A percentile compares a stretch with the other conserved stretches of the same genome.
These are phyloP conservation scores for Nannospalax galili DNA, from an alignment of 2,113 vertebrate genomes.

Conservation along the genomic window DNA sequence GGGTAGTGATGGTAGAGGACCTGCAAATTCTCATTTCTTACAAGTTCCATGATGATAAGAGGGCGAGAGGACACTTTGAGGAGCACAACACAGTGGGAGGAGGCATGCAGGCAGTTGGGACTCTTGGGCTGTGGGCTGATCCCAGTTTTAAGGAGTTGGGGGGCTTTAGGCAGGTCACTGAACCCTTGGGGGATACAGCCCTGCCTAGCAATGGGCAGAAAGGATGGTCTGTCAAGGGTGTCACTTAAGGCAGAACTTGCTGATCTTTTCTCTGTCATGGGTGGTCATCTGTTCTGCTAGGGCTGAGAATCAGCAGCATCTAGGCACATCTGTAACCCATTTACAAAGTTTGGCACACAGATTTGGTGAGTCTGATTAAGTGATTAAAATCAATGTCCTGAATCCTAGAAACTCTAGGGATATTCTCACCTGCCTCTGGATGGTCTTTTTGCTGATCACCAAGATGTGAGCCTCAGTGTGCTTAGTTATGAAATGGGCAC, in stretches of 20 bases:
- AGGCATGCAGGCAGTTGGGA: background rate
- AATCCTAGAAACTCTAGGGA: background rate
- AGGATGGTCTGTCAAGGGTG: background rate
- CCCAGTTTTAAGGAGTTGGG: background rate
- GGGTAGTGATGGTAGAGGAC: background rate
- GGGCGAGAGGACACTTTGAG: background rate
- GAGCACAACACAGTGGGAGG: background rate
- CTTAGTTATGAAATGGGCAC: background rate
- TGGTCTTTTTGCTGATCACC: background rate
- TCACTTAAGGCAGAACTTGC: background rate
- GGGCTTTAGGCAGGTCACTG: background rate
- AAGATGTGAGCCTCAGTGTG: background rate
- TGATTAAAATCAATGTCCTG: background rate
- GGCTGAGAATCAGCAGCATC: background rate
- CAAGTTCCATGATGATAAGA: background rate
- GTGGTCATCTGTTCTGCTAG: background rate
- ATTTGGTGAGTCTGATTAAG: background rate
- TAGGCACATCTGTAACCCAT: background rate
- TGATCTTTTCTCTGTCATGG: background rate
- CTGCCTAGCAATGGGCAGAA: background rate
- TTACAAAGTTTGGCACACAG: background rate
- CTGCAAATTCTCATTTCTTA: background rate
- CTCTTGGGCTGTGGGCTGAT: background rate
- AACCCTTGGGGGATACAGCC: background rate
- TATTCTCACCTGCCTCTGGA: background rate